Percentiles rank a stretch among this genome's conserved stretches.
Conservation (phyloP, 1,140 invertebrate species). For the Nixonia krombeini region DNA sequence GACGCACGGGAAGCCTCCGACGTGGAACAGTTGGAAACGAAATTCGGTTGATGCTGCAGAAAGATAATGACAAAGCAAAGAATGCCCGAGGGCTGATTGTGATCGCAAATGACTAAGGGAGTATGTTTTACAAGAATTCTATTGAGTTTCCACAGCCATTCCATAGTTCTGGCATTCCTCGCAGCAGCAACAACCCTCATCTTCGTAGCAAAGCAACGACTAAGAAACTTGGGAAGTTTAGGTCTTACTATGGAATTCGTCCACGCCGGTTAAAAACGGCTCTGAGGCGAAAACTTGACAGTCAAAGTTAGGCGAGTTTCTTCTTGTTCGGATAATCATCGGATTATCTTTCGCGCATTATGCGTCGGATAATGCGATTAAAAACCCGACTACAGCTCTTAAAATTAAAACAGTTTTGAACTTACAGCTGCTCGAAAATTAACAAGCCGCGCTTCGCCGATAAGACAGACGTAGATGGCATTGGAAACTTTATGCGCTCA, state of each 20-base stretch:
- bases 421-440: slow-evolving; percentile 20
- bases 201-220: background rate
- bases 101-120: no score
- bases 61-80: no score
- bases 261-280: background rate
- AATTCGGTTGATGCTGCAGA: no score
- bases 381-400: slow-evolving; percentile 25
- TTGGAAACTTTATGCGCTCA: background rate
- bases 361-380: slow-evolving; percentile 32
- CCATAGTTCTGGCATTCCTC: slow-evolving; percentile 10
- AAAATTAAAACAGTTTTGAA: slow-evolving; percentile 33
- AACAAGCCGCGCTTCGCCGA: slow-evolving; percentile 12
- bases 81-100: no score
- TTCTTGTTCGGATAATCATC: slow-evolving; percentile 28
- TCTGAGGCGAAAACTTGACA: slow-evolving; percentile 14
- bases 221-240: background rate
- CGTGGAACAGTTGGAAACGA: no score
- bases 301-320: slow-evolving; percentile 14
- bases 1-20: no score
- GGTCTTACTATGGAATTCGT: background rate
- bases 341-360: slow-evolving; percentile 32
- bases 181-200: background rate
- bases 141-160: no score
- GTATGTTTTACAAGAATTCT: slow-evolving; percentile 1
- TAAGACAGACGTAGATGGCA: slow-evolving; percentile 4